These are phyloP conservation scores for Vimba vimba DNA, from an alignment of 2,113 vertebrate genomes.

Conservation along the genomic window DNA sequence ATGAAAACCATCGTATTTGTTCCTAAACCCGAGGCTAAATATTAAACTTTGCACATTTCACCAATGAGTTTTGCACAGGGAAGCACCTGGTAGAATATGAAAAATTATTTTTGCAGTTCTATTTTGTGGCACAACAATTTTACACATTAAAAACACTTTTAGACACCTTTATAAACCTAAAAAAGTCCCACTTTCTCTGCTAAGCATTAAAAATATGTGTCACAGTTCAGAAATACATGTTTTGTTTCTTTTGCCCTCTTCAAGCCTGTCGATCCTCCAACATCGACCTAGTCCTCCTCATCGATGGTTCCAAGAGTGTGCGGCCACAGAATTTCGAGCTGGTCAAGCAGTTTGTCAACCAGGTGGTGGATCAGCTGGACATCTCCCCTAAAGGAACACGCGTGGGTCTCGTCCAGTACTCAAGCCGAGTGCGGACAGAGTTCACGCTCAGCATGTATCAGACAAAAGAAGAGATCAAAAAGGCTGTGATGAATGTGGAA, in stretches of 20 bases:
- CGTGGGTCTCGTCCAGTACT: constrained; percentile 94
- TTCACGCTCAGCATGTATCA: constrained; percentile 90
- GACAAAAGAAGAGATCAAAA: constrained; percentile 86
- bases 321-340: constrained; percentile 96
- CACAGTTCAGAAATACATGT: neutral
- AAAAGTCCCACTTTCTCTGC: neutral
- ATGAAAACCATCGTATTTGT: neutral
- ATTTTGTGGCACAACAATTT: neutral
- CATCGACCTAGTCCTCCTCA: constrained; percentile 90
- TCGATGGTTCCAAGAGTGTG: constrained; percentile 96
- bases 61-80: neutral
- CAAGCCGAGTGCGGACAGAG: constrained; percentile 92
- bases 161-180: neutral
- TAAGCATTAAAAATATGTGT: neutral
- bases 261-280: constrained; percentile 87
- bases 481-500: constrained; percentile 88
- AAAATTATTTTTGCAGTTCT: neutral
- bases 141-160: neutral
- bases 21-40: neutral
- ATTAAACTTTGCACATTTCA: too few relatives aligned
- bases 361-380: constrained; percentile 93
- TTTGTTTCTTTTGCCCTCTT: neutral
- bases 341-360: constrained; percentile 96
- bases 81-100: neutral
- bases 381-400: constrained; percentile 87